Evolutionary conservation across 2,797 vertebrate genomes (phyloP).

Genomic region (Hybognathus amarus): DNA sequence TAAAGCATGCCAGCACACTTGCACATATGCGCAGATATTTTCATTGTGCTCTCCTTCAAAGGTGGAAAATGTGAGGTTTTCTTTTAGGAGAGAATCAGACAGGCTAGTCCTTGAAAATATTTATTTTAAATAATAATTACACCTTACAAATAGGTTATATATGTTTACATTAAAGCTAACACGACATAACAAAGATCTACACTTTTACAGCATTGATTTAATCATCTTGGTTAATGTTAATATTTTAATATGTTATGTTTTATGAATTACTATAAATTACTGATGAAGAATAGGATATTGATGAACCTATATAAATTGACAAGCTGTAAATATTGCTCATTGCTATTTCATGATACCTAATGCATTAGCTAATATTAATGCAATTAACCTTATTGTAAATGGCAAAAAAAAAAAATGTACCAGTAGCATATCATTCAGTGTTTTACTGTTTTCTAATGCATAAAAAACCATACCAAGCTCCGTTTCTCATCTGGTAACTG

Average conservation of each 20-base stretch:
- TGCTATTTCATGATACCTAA: neutral
- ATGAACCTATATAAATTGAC: neutral
- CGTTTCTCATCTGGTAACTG: conserved; percentile 64
- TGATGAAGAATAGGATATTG: neutral
- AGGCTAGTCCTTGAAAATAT: neutral
- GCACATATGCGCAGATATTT: conserved; percentile 11
- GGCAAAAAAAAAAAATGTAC: neutral
- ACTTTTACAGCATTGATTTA: neutral
- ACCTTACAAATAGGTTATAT: neutral
- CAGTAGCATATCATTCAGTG: conserved; percentile 37
- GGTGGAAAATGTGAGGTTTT: conserved; percentile 26
- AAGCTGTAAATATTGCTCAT: neutral
- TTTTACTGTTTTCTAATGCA: conserved; percentile 35
- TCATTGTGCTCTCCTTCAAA: conserved; percentile 1
- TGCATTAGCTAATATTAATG: neutral
- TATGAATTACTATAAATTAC: neutral
- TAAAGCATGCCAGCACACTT: conserved; percentile 42
- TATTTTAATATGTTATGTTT: neutral
- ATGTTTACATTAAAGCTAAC: neutral
- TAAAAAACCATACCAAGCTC: conserved; percentile 26
- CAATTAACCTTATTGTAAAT: neutral
- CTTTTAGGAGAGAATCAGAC: neutral
- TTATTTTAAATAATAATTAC: neutral
- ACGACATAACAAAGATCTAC: neutral
- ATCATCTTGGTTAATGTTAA: neutral